Conservation (phyloP, 2,888 invertebrate species). For the Drosophila algonquin region DNA sequence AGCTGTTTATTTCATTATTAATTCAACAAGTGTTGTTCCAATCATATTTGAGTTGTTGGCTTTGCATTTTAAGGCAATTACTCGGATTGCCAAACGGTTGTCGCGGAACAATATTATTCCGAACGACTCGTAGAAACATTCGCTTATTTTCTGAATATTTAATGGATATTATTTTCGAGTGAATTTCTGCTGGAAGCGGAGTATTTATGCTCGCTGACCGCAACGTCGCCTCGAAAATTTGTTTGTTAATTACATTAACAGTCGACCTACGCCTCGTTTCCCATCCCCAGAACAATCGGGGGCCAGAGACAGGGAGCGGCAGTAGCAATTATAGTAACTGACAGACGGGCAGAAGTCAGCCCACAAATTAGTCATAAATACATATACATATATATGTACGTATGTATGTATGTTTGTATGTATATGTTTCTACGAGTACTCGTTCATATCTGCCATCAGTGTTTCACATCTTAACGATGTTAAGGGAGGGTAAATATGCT, state of each 20-base stretch:
- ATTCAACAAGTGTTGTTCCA: slow-evolving; percentile 12
- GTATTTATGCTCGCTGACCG: slow-evolving; percentile 37
- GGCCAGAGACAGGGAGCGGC: slow-evolving; percentile 6
- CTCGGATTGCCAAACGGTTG: slow-evolving; percentile 21
- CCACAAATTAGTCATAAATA: slow-evolving; percentile 46
- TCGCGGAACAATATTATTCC: slow-evolving; percentile 4
- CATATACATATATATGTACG: too few species aligned
- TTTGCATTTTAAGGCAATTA: slow-evolving; percentile 53
- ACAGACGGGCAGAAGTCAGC: slow-evolving; percentile 25
- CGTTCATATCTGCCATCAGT: neutral
- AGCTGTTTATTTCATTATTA: slow-evolving; percentile 13
- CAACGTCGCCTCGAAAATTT: slow-evolving; percentile 17
- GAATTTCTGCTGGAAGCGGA: slow-evolving; percentile 1
- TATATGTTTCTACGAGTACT: slow-evolving; percentile 2
- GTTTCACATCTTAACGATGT: slow-evolving; percentile 5
- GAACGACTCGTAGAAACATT: slow-evolving; percentile 2
- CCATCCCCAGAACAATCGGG: neutral
- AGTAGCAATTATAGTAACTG: slow-evolving; percentile 38
- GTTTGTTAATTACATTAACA: slow-evolving; percentile 33
- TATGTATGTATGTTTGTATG: too few species aligned
- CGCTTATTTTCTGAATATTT: slow-evolving; percentile 18
- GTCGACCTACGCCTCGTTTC: slow-evolving; percentile 8
- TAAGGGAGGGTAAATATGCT: neutral
- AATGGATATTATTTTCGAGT: neutral
- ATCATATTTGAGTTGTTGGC: slow-evolving; percentile 14